A percentile compares a stretch with the other conserved stretches of the same genome.
Evolutionary conservation across 2,888 invertebrate species (phyloP).

Genomic region (Blomia tropicalis): DNA sequence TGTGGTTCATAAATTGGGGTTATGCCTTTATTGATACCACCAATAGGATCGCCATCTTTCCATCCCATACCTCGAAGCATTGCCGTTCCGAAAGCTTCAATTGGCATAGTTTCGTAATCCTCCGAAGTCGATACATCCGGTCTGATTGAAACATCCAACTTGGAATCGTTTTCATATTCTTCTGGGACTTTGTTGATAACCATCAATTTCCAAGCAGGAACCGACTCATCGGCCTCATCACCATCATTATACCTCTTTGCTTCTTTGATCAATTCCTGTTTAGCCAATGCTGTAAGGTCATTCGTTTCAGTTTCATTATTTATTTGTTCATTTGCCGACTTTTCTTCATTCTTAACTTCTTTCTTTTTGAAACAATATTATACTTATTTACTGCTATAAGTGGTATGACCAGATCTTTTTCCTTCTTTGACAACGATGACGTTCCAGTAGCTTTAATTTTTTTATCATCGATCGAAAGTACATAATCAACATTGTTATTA

Average conservation of each 20-base stretch:
- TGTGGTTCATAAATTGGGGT: slow-evolving; percentile 45
- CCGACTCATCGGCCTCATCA: slow-evolving; percentile 17
- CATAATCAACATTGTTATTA: slow-evolving; percentile 23
- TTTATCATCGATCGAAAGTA: slow-evolving; percentile 24
- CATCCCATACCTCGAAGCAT: slow-evolving; percentile 82
- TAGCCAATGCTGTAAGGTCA: slow-evolving; percentile 16
- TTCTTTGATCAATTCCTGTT: slow-evolving; percentile 21
- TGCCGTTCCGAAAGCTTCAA: slow-evolving; percentile 70
- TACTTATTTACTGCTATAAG: slow-evolving; percentile 37
- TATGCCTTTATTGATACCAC: slow-evolving; percentile 24
- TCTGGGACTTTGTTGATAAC: slow-evolving; percentile 39
- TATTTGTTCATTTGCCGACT: slow-evolving; percentile 14
- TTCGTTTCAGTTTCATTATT: slow-evolving; percentile 23
- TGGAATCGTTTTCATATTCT: slow-evolving; percentile 39
- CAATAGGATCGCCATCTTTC: slow-evolving; percentile 39
- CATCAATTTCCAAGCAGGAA: slow-evolving; percentile 31
- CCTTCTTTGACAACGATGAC: slow-evolving; percentile 22
- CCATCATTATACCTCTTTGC: slow-evolving; percentile 25
- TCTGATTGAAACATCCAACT: slow-evolving; percentile 37
- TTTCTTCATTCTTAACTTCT: slow-evolving; percentile 24
- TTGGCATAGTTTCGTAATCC: slow-evolving; percentile 53
- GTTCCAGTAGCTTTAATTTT: slow-evolving; percentile 27
- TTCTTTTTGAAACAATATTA: slow-evolving; percentile 30
- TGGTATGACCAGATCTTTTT: slow-evolving; percentile 36
- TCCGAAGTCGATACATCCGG: slow-evolving; percentile 45